Evolutionary conservation across 2,113 vertebrate genomes (phyloP).

Genomic region (Pollachius pollachius): DNA sequence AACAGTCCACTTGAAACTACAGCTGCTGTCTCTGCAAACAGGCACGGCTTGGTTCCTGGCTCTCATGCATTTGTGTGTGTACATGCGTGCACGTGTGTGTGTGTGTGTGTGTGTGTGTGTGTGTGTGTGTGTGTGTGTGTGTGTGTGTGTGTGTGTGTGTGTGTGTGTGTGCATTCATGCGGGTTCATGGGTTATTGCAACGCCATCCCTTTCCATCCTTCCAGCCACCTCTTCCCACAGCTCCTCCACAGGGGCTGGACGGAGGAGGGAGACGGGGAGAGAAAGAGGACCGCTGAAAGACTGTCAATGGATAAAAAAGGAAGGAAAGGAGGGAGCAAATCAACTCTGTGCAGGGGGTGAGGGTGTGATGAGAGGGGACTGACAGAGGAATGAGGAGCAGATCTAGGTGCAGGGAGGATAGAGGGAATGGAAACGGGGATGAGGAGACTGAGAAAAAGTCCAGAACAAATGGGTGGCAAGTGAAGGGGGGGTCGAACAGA

Average conservation of each 20-base stretch:
- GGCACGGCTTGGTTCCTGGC: slow-evolving; percentile 9
- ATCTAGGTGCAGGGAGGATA: neutral
- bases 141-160: neutral
- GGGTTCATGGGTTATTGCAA: slow-evolving; percentile 1
- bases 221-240: slow-evolving; percentile 49
- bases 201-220: slow-evolving; percentile 53
- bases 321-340: neutral
- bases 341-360: too few species aligned
- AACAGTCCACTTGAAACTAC: slow-evolving; percentile 56
- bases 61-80: slow-evolving; percentile 4
- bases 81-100: neutral
- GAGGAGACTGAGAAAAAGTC: slow-evolving; percentile 9
- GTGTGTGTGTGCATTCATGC: slow-evolving; percentile 15
- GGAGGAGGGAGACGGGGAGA: slow-evolving; percentile 16
- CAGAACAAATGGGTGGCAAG: too few species aligned
- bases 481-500: too few species aligned
- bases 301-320: neutral
- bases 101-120: slow-evolving; percentile 6
- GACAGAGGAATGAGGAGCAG: neutral
- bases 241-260: slow-evolving; percentile 13
- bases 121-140: slow-evolving; percentile 4
- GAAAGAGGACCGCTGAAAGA: neutral
- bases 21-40: slow-evolving; percentile 59
- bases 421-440: neutral
- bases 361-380: neutral